A percentile compares a stretch with the other conserved stretches of the same genome.
Evolutionary conservation across 2,888 invertebrate species (phyloP).

Genomic region (Ceriagrion tenellum): DNA sequence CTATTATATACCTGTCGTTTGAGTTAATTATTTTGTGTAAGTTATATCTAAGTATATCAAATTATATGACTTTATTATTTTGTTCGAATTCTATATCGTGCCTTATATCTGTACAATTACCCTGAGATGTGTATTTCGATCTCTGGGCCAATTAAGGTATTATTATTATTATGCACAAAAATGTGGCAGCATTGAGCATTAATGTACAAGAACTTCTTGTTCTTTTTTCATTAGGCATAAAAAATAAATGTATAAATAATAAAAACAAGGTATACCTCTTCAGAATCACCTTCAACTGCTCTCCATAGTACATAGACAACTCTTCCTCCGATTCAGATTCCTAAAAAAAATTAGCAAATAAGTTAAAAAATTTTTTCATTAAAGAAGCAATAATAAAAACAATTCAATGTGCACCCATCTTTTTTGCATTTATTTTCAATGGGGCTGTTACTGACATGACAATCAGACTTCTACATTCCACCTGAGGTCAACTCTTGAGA

Average conservation of each 20-base stretch:
- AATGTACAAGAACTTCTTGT: no score
- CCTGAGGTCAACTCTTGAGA: no score
- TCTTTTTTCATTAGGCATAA: not conserved
- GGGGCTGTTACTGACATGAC: not conserved
- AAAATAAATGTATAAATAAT: not conserved
- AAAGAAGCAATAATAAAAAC: not conserved
- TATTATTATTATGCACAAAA: no score
- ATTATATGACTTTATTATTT: no score
- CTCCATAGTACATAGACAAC: conserved; percentile 64
- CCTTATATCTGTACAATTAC: no score
- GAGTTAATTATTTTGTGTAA: no score
- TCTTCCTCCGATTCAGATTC: conserved; percentile 71
- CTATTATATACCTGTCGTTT: no score
- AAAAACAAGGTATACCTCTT: conserved; percentile 72
- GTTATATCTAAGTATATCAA: no score
- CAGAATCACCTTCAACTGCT: conserved; percentile 75
- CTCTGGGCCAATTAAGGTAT: no score
- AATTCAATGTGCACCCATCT: not conserved
- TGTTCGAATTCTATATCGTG: no score
- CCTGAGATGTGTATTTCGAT: no score
- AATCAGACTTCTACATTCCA: not conserved
- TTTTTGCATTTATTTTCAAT: not conserved
- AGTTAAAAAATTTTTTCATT: not conserved
- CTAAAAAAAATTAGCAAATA: conserved; percentile 59
- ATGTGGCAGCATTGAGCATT: no score